These are phyloP conservation scores for Hycleus cichorii DNA, from an alignment of 1,140 invertebrate genomes.

Conservation along the genomic window DNA sequence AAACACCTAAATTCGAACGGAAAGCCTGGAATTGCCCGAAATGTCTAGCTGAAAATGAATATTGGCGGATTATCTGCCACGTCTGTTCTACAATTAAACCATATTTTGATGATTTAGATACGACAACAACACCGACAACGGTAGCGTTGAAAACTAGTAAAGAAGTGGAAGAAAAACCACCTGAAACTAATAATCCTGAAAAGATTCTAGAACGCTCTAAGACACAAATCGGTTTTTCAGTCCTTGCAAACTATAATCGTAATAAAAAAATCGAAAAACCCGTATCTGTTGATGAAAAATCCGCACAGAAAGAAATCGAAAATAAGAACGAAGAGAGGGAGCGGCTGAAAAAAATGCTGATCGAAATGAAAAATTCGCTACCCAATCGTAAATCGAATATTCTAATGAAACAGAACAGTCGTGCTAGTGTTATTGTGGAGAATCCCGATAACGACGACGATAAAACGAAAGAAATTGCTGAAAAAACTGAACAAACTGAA, in stretches of 20 bases:
- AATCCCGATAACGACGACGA: conserved; percentile 21
- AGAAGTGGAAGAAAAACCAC: conserved; percentile 4
- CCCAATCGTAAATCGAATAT: conserved; percentile 43
- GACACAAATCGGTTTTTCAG: conserved; percentile 38
- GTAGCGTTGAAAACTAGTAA: not conserved
- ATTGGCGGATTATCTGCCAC: conserved; percentile 50
- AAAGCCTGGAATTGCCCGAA: conserved; percentile 47
- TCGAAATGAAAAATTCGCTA: conserved; percentile 60
- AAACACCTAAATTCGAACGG: conserved; percentile 31
- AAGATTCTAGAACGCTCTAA: conserved; percentile 33
- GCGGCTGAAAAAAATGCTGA: conserved; percentile 54
- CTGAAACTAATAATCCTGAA: conserved; percentile 10
- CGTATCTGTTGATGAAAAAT: conserved; percentile 11
- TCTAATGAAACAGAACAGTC: conserved; percentile 24
- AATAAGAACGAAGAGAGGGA: conserved; percentile 43
- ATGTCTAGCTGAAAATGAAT: conserved; percentile 48
- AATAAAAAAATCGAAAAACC: conserved; percentile 17
- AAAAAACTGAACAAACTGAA: not conserved
- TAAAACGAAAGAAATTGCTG: not conserved
- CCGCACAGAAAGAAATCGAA: conserved; percentile 13
- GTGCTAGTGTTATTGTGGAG: conserved; percentile 34
- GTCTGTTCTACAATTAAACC: conserved; percentile 45
- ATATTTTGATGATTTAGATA: conserved; percentile 37
- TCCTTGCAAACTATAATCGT: conserved; percentile 22
- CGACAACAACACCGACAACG: conserved; percentile 11